These are phyloP conservation scores for Borostomias antarcticus DNA, from an alignment of 2,797 vertebrate species.

Conservation along the genomic window DNA sequence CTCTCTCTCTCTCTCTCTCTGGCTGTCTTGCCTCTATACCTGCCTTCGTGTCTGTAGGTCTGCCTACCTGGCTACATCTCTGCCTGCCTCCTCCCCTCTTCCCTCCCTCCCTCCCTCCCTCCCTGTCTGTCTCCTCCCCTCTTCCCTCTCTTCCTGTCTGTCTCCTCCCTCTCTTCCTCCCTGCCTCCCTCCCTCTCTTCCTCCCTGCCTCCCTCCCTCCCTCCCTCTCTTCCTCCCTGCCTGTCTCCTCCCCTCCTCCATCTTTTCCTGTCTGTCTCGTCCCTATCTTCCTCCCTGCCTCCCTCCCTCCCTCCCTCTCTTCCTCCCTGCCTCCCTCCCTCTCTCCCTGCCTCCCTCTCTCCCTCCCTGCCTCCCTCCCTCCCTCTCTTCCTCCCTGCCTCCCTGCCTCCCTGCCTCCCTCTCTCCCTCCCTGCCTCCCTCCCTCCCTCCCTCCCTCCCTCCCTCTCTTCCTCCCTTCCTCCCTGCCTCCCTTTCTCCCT, in stretches of 20 bases:
- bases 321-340: not conserved
- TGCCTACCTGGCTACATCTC: too few species aligned
- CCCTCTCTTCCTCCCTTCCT: not conserved
- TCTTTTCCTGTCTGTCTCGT: not conserved
- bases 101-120: not conserved
- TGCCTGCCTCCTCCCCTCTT: too few species aligned
- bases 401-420: not conserved
- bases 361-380: not conserved
- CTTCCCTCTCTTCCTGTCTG: not conserved
- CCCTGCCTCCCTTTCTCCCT: not conserved
- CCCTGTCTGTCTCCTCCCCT: not conserved
- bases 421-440: not conserved
- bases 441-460: not conserved
- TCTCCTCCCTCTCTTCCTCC: not conserved
- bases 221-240: not conserved
- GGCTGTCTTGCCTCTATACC: too few species aligned
- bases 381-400: not conserved
- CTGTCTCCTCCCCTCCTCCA: not conserved
- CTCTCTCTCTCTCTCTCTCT: too few species aligned
- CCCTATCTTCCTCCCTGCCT: too few species aligned
- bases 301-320: too few species aligned
- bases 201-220: not conserved
- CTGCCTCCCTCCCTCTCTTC: not conserved
- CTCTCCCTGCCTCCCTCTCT: not conserved
- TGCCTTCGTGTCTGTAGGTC: too few species aligned